Evolutionary conservation across 2,888 invertebrate species (phyloP).

Genomic region (Synanthedon andrenaeformis): DNA sequence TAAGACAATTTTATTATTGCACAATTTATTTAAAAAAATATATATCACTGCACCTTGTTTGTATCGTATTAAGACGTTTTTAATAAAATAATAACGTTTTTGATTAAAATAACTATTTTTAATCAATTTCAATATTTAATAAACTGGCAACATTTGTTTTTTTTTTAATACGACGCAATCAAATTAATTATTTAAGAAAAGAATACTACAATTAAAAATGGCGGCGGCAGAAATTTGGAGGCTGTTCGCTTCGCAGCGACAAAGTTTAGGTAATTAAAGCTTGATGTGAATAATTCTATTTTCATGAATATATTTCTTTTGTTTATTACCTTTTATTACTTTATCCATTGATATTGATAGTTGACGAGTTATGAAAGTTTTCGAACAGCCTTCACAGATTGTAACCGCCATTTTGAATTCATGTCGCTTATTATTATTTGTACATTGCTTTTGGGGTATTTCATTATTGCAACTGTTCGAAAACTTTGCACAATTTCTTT

Average conservation of each 20-base stretch:
- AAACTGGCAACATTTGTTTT: too few species aligned
- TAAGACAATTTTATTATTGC: too few species aligned
- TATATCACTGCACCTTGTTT: too few species aligned
- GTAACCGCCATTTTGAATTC: slow-evolving; percentile 58
- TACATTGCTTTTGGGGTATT: slow-evolving; percentile 38
- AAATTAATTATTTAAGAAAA: slow-evolving; percentile 52
- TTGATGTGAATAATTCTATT: slow-evolving; percentile 42
- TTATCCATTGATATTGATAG: slow-evolving; percentile 41
- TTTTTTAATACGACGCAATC: slow-evolving; percentile 75
- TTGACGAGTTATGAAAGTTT: slow-evolving; percentile 64
- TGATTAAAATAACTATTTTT: too few species aligned
- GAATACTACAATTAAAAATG: slow-evolving; percentile 40
- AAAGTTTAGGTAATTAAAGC: slow-evolving; percentile 43
- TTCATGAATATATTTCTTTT: slow-evolving; percentile 43
- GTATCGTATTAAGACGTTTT: too few species aligned
- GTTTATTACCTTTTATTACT: slow-evolving; percentile 43
- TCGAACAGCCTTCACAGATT: slow-evolving; percentile 76
- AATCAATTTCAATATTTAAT: too few species aligned
- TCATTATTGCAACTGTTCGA: slow-evolving; percentile 67
- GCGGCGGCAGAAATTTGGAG: slow-evolving; percentile 71
- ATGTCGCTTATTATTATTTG: slow-evolving; percentile 33
- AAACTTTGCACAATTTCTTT: slow-evolving; percentile 64
- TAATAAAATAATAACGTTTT: too few species aligned
- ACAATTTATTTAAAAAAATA: too few species aligned
- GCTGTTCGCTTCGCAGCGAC: slow-evolving; percentile 68